These are phyloP conservation scores for Rhegmatorhina hoffmannsi DNA, from an alignment of 2,113 vertebrate genomes.

Conservation along the genomic window DNA sequence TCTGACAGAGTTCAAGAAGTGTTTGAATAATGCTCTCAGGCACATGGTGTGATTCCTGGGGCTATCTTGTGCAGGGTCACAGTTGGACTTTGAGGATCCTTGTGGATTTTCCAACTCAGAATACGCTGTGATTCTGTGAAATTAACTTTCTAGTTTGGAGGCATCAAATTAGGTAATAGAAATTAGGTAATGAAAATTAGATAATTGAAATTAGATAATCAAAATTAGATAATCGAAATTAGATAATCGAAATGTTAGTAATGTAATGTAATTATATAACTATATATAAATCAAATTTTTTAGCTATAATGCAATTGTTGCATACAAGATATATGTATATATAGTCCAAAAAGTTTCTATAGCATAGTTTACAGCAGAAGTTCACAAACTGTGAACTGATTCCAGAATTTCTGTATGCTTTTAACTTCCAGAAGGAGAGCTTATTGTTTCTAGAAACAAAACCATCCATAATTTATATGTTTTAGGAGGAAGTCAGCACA, in stretches of 20 bases:
- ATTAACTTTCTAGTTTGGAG: not conserved
- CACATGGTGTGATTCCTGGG: not conserved
- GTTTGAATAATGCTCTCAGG: accelerated
- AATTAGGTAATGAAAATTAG: not conserved
- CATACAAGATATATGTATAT: not conserved
- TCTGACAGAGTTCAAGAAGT: not conserved
- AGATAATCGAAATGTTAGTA: not conserved
- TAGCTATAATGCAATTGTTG: not conserved
- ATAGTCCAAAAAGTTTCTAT: not conserved
- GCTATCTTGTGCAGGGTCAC: not conserved
- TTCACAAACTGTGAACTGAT: not conserved
- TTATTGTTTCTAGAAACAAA: not conserved
- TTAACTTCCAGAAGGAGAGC: not conserved
- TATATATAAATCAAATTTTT: not conserved
- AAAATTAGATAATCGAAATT: not conserved
- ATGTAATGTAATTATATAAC: not conserved
- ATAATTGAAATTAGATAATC: too few species aligned
- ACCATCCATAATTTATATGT: not conserved
- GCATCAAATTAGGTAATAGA: not conserved
- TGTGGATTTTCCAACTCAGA: not conserved
- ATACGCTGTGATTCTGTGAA: not conserved
- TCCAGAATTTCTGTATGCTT: not conserved
- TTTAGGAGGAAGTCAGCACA: not conserved
- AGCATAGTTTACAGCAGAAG: not conserved
- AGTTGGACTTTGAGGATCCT: not conserved